Percentiles rank a stretch among this genome's conserved stretches.
phyloP scores from a whole-genome alignment of 2,797 vertebrate species.

The Acrossocheilus fasciatus region DNA sequence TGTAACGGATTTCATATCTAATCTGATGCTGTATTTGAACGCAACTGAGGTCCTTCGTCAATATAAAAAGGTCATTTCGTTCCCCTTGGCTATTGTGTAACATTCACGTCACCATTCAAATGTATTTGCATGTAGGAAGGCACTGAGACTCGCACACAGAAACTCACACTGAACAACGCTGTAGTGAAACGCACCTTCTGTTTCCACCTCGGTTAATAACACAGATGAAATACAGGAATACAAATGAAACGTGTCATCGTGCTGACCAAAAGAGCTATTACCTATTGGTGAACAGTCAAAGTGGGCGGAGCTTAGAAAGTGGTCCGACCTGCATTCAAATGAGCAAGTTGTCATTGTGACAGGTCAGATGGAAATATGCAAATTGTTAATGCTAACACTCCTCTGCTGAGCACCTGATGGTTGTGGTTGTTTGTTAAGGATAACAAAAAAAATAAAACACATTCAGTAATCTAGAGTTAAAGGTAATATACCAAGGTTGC shows the following conservation, averaged over 20 bases:
- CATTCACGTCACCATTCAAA: conserved; percentile 77
- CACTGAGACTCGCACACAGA: conserved; percentile 79
- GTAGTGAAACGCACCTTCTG: conserved; percentile 65
- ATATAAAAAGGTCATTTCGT: conserved; percentile 56
- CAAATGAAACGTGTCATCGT: conserved; percentile 47
- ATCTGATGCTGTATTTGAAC: conserved; percentile 60
- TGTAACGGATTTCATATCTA: conserved; percentile 42
- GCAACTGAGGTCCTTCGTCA: conserved; percentile 63
- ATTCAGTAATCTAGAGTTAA: conserved; percentile 79
- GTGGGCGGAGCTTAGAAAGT: conserved; percentile 50
- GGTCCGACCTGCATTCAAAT: conserved; percentile 69
- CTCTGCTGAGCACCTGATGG: conserved; percentile 73
- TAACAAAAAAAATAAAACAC: conserved; percentile 64
- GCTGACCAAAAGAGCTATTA: conserved; percentile 32
- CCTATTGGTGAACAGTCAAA: conserved; percentile 41
- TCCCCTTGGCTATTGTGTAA: conserved; percentile 71
- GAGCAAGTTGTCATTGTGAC: conserved; percentile 64
- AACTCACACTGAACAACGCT: conserved; percentile 67
- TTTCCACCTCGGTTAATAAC: conserved; percentile 52
- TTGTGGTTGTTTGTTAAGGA: conserved; percentile 70
- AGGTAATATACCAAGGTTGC: conserved; percentile 77
- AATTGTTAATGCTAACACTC: conserved; percentile 73
- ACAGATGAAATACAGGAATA: conserved; percentile 47
- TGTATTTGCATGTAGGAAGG: conserved; percentile 81
- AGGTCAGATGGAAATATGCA: conserved; percentile 69